A percentile compares a stretch with the other conserved stretches of the same genome.
Conservation (phyloP, 2,113 vertebrate species). For the Paraplagusia blochii region DNA sequence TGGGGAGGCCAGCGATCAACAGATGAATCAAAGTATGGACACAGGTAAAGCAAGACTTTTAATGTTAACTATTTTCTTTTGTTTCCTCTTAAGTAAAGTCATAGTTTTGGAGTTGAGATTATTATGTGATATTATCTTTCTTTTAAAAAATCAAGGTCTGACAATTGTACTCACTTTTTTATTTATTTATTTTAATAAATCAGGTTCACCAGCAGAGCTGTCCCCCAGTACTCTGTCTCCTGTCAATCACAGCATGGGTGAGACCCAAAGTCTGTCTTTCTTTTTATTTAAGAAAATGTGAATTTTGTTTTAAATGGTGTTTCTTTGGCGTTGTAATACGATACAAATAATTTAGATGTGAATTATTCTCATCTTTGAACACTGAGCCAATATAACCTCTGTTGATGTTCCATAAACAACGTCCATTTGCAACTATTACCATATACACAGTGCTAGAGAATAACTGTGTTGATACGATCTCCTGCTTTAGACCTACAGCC, state of each 20-base stretch:
- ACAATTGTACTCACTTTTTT: constrained; percentile 5
- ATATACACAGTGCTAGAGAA: not conserved
- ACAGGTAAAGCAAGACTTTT: constrained; percentile 82
- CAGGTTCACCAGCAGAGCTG: constrained; percentile 95
- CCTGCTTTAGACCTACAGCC: constrained; percentile 86
- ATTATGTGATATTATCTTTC: too few species aligned
- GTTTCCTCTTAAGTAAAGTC: not conserved
- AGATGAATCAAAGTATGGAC: constrained; percentile 99
- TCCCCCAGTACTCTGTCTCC: constrained; percentile 95
- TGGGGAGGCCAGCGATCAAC: constrained; percentile 96
- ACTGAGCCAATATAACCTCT: too few species aligned
- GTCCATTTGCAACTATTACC: not conserved
- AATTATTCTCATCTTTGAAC: too few species aligned
- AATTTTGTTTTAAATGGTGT: too few species aligned
- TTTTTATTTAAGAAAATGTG: too few species aligned
- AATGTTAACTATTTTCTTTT: not conserved
- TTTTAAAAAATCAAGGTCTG: too few species aligned
- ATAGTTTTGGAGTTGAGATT: too few species aligned
- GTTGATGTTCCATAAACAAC: not conserved
- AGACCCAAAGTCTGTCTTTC: constrained; percentile 19
- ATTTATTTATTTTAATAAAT: too few species aligned
- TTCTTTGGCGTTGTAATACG: too few species aligned
- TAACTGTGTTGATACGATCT: not conserved
- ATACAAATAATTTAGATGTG: too few species aligned
- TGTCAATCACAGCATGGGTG: constrained; percentile 97